Base-by-base conservation (phyloP, 2,797 vertebrate genomes). In the Avahi laniger region DNA sequence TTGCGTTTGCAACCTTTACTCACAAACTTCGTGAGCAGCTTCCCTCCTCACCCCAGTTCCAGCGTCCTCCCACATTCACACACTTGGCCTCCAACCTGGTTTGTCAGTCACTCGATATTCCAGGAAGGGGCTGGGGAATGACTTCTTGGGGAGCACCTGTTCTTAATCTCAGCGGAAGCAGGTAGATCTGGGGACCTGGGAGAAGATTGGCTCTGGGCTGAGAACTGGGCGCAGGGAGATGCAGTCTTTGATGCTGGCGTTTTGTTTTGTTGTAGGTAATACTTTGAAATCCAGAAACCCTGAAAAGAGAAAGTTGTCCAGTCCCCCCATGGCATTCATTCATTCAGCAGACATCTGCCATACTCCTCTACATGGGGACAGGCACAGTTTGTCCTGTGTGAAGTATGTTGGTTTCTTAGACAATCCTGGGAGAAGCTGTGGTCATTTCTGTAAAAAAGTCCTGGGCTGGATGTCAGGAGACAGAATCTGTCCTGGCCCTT, bases 11-110 rank as follows among this genome's bases (percentile, higher is more conserved):
- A 18, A 0, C 24, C 13, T 61, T 43, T 54, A 20, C 67, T 57
- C n/a, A 17, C 10, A 24, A 59, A 26, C 5, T 4, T 4, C 0
- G 18, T 0, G 33, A 38, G 48, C 12, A 5, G 4, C 41, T 35
- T 70, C 33, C 85, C 28, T 48, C 5, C 20, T 67, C 5, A 2
- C 3, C 2, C 48, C 2, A 4, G 8, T 17, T 24, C 14, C 8
- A 63, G 26, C 10, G 18, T 33, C 57, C 24, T 18, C 11, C 3
- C 13, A 20, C n/a, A 33, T 9, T 18, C 7, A 67, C 9, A 0
- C 4, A 28, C 54, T 26, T 0, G 30, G 38, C 18, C 6, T 72
- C 17, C 18, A 69, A 0, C 52, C 70, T 86, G 41, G 22, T 33
- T 73, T 18, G 4, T 50, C 35, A 0, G 5, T 73, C 46, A n/a